phyloP scores from a whole-genome alignment of 2,113 vertebrate species.

The Neomonachus schauinslandi region DNA sequence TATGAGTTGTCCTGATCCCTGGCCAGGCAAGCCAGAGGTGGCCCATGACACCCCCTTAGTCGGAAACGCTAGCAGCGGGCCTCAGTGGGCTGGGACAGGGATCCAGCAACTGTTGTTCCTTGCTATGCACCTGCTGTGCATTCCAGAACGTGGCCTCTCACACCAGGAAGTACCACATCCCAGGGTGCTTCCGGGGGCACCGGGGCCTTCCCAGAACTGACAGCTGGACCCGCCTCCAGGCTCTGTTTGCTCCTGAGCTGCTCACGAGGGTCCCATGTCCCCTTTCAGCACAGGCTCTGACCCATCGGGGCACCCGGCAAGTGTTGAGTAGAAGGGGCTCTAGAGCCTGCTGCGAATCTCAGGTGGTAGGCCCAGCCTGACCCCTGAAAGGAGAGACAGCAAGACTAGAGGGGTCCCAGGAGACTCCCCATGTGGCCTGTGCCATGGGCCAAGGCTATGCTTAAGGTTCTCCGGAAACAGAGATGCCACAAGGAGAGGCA shows the following conservation, averaged over 20 bases:
- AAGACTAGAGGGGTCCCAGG: neutral
- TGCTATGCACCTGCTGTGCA: rapidly evolving
- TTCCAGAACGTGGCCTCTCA: neutral
- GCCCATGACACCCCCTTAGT: neutral
- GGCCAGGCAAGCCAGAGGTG: neutral
- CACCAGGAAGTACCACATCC: neutral
- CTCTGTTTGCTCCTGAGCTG: too few relatives aligned
- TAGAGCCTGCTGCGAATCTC: neutral
- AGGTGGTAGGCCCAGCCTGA: neutral
- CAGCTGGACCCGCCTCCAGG: neutral
- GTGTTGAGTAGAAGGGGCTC: neutral
- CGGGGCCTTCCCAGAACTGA: neutral
- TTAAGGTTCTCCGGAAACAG: neutral
- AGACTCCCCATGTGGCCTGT: too few relatives aligned
- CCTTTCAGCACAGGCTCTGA: neutral
- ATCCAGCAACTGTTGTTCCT: rapidly evolving
- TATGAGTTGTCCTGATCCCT: neutral
- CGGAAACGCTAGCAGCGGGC: neutral
- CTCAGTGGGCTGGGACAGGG: rapidly evolving
- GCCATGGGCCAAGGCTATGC: neutral
- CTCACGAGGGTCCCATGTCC: neutral
- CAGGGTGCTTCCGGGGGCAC: rapidly evolving
- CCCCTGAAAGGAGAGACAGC: neutral
- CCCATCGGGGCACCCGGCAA: rapidly evolving
- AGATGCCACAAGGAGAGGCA: neutral